These are phyloP conservation scores for Anhinga anhinga DNA, from an alignment of 2,113 vertebrate species.

Conservation along the genomic window DNA sequence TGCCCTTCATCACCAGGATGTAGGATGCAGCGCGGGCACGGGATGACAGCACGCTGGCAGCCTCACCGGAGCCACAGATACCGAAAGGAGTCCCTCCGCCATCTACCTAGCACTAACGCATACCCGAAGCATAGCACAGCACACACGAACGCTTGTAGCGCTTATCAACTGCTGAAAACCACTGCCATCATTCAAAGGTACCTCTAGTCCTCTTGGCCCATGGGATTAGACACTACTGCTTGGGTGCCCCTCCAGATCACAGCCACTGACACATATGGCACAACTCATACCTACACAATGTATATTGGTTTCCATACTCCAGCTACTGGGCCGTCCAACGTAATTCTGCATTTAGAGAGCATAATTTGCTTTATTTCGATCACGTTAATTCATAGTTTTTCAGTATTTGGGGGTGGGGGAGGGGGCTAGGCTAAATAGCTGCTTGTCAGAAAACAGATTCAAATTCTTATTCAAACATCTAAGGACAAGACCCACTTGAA, in stretches of 20 bases:
- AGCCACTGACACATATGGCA: not conserved
- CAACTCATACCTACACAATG: rapidly evolving
- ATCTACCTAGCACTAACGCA: rapidly evolving
- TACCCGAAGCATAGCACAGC: not conserved
- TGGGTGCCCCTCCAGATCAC: not conserved
- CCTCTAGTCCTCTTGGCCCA: not conserved
- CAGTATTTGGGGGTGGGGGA: not conserved
- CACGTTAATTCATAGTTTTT: not conserved
- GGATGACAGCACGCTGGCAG: not conserved
- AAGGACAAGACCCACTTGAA: conserved; percentile 19
- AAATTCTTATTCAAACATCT: conserved; percentile 6
- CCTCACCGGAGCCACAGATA: not conserved
- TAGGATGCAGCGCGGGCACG: rapidly evolving
- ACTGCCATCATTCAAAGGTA: not conserved
- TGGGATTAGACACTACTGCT: not conserved
- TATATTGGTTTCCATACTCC: not conserved
- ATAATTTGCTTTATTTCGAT: not conserved
- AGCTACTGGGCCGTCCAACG: not conserved
- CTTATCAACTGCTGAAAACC: not conserved
- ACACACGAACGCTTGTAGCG: rapidly evolving
- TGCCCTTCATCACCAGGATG: not conserved
- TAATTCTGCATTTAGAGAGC: not conserved
- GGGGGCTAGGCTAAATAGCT: not conserved
- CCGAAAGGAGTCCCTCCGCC: rapidly evolving
- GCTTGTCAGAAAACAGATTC: conserved; percentile 9